Evolutionary conservation across 2,888 invertebrate species (phyloP), one percentile per base, ranked within the genome.

Genomic region (Caenorhabditis sp.): DNA sequence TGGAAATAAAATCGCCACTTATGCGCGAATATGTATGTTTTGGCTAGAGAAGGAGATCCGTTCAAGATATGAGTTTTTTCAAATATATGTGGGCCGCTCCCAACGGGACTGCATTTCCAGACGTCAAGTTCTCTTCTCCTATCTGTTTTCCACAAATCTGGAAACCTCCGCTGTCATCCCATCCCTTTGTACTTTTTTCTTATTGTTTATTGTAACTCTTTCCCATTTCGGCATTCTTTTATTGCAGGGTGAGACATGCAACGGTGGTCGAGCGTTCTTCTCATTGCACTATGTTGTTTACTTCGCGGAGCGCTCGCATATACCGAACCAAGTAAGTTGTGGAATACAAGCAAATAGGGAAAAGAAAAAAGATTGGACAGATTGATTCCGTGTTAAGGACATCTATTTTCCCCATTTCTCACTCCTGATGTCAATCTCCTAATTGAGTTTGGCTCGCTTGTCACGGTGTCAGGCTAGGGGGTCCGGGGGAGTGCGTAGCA

Each of bases 211-310:
- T 47, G 47, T 47, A n/a, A 40, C 40, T 13, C 18, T 8, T 50
- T 26, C 60, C 32, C 5, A 61, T 15, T 15, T 13, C 40, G 2
- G 13, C n/a, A 40, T 56, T 15, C 24, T 24, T 37, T 20, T 55
- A 26, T 61, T 82, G 6, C 72, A 82, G 82, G 82, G 82, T 82
- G 40, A 79, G 78, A 82, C 62, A 82, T 82, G 82, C 82, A 82
- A 78, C 78, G 82, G 82, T 82, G 82, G 82, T 70, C 78, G 82
- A 60, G 69, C 70, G 77, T 79, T 71, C 56, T 82, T 58, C 62
- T 82, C 68, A 69, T 82, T 71, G 68, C 71, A 64, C 64, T 82
- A 53, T 77, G 70, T 71, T 82, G 67, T 82, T 58, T 77, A 50
- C 77, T 80, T 67, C 80, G 60, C 37, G 81, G 70, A 70, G 50